phyloP scores from a whole-genome alignment of 2,888 invertebrate genomes.

The Paralinhomoeus sp. region DNA sequence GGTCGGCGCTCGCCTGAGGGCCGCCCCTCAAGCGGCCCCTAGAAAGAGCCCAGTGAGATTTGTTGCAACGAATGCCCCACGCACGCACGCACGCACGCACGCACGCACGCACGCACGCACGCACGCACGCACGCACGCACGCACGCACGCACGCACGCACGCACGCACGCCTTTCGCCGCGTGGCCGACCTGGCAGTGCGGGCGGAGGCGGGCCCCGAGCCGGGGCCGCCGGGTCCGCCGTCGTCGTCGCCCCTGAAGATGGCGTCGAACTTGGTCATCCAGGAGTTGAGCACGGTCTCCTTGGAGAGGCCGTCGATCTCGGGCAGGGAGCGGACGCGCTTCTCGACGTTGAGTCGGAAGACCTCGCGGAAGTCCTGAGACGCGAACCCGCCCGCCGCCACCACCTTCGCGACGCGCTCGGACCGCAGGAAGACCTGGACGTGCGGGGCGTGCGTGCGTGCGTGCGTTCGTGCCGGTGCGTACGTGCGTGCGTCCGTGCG shows the following conservation, averaged over 20 bases:
- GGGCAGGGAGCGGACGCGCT: constrained; percentile 65
- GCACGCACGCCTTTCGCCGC: too few species aligned
- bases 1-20: constrained; percentile 14
- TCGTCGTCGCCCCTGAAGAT: constrained; percentile 48
- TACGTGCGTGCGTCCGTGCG: too few species aligned
- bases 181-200: too few species aligned
- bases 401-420: constrained; percentile 77
- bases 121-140: too few species aligned
- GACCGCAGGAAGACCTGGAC: constrained; percentile 78
- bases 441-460: too few species aligned
- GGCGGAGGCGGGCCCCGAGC: too few species aligned
- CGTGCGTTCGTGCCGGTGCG: too few species aligned
- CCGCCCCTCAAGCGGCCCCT: constrained; percentile 11
- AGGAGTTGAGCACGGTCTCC: constrained; percentile 90
- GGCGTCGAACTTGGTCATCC: constrained; percentile 98
- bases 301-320: constrained; percentile 91
- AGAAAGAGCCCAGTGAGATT: too few species aligned
- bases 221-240: constrained; percentile 5
- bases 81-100: too few species aligned
- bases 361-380: constrained; percentile 96
- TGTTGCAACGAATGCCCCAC: too few species aligned
- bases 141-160: too few species aligned
- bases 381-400: constrained; percentile 87
- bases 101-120: too few species aligned
- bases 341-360: constrained; percentile 78